Conservation (phyloP, 2,888 invertebrate genomes). For the Epirrhoe tristata region DNA sequence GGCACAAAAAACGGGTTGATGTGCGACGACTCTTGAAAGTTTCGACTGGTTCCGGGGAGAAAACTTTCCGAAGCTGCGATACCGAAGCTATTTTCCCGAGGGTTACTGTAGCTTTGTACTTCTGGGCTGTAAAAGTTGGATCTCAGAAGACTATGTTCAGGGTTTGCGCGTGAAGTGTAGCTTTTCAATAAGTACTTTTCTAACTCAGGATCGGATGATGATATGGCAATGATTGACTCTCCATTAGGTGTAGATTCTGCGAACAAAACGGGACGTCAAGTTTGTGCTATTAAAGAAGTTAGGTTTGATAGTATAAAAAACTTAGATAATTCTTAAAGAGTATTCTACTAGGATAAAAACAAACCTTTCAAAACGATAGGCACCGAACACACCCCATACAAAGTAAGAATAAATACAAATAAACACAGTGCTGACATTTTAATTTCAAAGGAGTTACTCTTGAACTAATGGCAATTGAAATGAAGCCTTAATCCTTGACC, state of each 20-base stretch:
- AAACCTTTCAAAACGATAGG: constrained; percentile 66
- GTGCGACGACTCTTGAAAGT: constrained; percentile 50
- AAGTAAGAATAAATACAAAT: constrained; percentile 34
- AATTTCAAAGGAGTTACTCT: constrained; percentile 40
- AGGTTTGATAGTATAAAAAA: neutral
- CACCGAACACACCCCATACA: constrained; percentile 44
- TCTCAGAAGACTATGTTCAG: constrained; percentile 25
- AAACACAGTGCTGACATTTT: constrained; percentile 39
- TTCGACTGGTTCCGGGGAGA: constrained; percentile 57
- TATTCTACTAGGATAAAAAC: constrained; percentile 30
- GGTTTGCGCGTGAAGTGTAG: constrained; percentile 45
- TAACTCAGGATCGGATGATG: constrained; percentile 63
- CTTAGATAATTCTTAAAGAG: too few relatives aligned
- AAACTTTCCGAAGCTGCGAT: constrained; percentile 57
- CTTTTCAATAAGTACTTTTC: constrained; percentile 55
- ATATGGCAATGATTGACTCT: constrained; percentile 63
- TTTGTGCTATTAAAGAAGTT: neutral
- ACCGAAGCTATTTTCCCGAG: constrained; percentile 53
- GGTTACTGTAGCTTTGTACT: constrained; percentile 13
- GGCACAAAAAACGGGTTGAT: constrained; percentile 59
- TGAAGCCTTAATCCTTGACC: constrained; percentile 44
- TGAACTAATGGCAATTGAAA: constrained; percentile 40
- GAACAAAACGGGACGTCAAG: constrained; percentile 15
- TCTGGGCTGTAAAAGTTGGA: constrained; percentile 35
- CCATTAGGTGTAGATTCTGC: constrained; percentile 66